Evolutionary conservation across 2,888 invertebrate species (phyloP), one percentile per base, ranked within the genome.

Genomic region (Caprella mutica): DNA sequence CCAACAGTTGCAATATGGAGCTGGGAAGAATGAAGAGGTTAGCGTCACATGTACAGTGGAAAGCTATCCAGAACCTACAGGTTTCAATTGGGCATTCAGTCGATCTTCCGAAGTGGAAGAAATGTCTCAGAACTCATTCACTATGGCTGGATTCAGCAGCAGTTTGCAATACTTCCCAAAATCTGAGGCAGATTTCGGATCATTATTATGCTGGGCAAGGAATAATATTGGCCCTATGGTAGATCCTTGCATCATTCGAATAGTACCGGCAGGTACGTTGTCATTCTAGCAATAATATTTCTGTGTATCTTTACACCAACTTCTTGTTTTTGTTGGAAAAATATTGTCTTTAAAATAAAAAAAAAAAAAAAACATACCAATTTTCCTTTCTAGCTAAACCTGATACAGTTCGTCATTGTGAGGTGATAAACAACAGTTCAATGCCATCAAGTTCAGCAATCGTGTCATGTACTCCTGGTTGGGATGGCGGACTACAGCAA

Each of bases 101-200:
- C 21, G 44, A 14, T 44, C 44, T n/a, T 14, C 21, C 2, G 46
- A 55, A 2, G 19, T 51, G n/a, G 46, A 29, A 17, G 46, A 44
- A n/a, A 33, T 46, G 3, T 21, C 46, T 6, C 23, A 46, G 8
- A 30, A 55, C 30, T 24, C 29, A n/a, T 30, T 43, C 23, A 35
- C 43, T 4, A 29, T 33, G 23, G 33, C 30, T 14, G 55, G 26
- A 14, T 30, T 21, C 9, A 44, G 23, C 23, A 55, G 46, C 35
- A 19, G 46, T 6, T n/a, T 55, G 17, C 12, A 6, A 24, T 55
- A 55, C 39, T 35, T 35, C 3, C 55, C 55, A 4, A 55, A 38
- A 2, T 46, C 67, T 12, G 68, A 68, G 48, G 65, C 67, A 48
- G 69, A 68, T 59, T 69, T 68, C 56, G 69, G 69, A n/a, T 65